Conservation (phyloP, 2,888 invertebrate species). For the Drosophila mimica region DNA sequence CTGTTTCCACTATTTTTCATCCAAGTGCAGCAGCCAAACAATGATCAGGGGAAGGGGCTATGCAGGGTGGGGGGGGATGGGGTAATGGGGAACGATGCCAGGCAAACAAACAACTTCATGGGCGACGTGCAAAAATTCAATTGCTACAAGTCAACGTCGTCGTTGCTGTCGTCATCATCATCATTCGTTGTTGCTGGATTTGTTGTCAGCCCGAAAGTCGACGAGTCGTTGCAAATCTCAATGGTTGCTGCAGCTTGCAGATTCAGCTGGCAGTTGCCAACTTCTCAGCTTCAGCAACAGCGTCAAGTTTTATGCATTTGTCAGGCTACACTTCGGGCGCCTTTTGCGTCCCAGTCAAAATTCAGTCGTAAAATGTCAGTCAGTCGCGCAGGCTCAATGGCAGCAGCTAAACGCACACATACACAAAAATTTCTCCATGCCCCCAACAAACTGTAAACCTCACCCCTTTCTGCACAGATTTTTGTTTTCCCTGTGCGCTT, state of each 20-base stretch:
- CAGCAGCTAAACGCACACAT: conserved; percentile 6
- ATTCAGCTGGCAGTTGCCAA: conserved; percentile 28
- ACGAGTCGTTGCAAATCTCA: conserved; percentile 60
- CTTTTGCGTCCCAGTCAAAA: conserved; percentile 55
- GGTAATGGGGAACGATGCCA: conserved; percentile 57
- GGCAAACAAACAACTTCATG: conserved; percentile 81
- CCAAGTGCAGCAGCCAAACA: conserved; percentile 62
- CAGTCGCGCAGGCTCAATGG: conserved; percentile 53
- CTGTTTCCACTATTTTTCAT: conserved; percentile 79
- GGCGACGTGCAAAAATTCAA: conserved; percentile 81
- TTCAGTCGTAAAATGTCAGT: conserved; percentile 76
- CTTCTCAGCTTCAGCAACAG: conserved; percentile 26
- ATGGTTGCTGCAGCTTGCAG: conserved; percentile 19
- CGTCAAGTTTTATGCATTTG: conserved; percentile 76
- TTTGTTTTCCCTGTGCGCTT: conserved; percentile 59
- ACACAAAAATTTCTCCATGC: not conserved
- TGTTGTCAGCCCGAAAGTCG: conserved; percentile 33
- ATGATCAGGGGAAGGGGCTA: conserved; percentile 20
- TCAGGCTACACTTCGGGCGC: conserved; percentile 76
- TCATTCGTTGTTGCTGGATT: conserved; percentile 31
- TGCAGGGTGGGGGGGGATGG: conserved; percentile 1
- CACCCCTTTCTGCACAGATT: conserved; percentile 29
- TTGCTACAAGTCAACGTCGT: conserved; percentile 75
- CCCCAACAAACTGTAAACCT: not conserved
- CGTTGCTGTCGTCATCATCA: conserved; percentile 46